phyloP scores from a whole-genome alignment of 2,113 vertebrate species.

The Oostethus manadensis region DNA sequence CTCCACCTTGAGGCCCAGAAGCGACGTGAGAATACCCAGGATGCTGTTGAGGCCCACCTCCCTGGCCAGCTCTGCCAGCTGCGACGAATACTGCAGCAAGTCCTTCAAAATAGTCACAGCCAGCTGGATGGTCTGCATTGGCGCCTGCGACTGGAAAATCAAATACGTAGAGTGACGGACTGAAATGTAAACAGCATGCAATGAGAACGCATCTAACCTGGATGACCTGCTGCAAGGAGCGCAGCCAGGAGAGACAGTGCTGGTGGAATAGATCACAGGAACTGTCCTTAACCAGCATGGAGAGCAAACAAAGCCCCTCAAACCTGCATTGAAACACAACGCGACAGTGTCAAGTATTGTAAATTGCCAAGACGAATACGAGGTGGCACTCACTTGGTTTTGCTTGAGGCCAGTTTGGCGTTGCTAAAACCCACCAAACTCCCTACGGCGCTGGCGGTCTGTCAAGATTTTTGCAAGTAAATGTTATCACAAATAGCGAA shows the following conservation, averaged over 20 bases:
- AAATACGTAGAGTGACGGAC: neutral
- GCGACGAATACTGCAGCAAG: slow-evolving; percentile 80
- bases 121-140: slow-evolving; percentile 76
- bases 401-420: slow-evolving; percentile 74
- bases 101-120: slow-evolving; percentile 78
- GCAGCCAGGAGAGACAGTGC: slow-evolving; percentile 84
- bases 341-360: neutral
- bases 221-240: slow-evolving; percentile 82
- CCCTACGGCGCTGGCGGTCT: slow-evolving; percentile 71
- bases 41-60: slow-evolving; percentile 85
- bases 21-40: slow-evolving; percentile 82
- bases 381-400: slow-evolving; percentile 74
- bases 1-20: slow-evolving; percentile 83
- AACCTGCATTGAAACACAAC: slow-evolving; percentile 62
- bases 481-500: too few relatives aligned
- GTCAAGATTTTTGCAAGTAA: neutral
- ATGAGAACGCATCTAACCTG: slow-evolving; percentile 69
- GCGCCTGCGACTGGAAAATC: slow-evolving; percentile 79
- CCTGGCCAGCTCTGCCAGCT: slow-evolving; percentile 77
- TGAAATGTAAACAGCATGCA: neutral
- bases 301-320: slow-evolving; percentile 82
- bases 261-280: slow-evolving; percentile 83
- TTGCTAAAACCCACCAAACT: slow-evolving; percentile 77
- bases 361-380: too few relatives aligned
- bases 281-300: slow-evolving; percentile 83